phyloP scores from a whole-genome alignment of 2,113 vertebrate genomes.

The Seriola aureovittata region DNA sequence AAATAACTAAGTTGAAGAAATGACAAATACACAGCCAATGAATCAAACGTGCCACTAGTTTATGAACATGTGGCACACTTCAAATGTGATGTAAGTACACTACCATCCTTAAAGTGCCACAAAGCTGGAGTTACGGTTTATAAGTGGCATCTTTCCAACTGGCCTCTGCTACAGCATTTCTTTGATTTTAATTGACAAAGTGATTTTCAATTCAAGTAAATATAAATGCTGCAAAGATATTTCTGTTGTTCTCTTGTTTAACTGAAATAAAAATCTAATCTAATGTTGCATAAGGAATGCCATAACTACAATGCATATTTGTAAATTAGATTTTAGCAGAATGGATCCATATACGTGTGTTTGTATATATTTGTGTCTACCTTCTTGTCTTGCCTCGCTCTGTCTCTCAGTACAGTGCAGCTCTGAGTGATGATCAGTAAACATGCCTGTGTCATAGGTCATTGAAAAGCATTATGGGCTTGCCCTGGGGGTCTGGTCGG shows the following conservation, averaged over 20 bases:
- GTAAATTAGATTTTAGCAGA: background rate
- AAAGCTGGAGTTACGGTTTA: too few species aligned
- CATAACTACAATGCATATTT: background rate
- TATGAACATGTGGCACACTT: too few species aligned
- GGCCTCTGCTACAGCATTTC: too few species aligned
- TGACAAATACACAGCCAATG: too few species aligned
- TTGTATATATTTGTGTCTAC: background rate
- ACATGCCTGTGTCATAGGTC: conserved; percentile 78
- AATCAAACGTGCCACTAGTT: too few species aligned
- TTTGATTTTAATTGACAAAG: too few species aligned
- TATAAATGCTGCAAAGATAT: background rate
- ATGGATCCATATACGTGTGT: background rate
- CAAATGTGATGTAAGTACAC: too few species aligned
- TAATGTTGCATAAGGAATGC: background rate
- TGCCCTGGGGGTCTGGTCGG: conserved; percentile 80
- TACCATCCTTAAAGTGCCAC: too few species aligned
- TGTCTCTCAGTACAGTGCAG: background rate
- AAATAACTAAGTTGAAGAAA: too few species aligned
- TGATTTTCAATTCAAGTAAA: background rate
- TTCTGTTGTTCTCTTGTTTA: background rate
- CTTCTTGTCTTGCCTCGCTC: background rate
- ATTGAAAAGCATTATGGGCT: conserved; percentile 89
- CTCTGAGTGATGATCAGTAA: background rate
- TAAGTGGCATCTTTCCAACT: too few species aligned
- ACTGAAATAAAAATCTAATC: background rate